phyloP scores from a whole-genome alignment of 2,888 invertebrate species.

The Heliconius charithonia region DNA sequence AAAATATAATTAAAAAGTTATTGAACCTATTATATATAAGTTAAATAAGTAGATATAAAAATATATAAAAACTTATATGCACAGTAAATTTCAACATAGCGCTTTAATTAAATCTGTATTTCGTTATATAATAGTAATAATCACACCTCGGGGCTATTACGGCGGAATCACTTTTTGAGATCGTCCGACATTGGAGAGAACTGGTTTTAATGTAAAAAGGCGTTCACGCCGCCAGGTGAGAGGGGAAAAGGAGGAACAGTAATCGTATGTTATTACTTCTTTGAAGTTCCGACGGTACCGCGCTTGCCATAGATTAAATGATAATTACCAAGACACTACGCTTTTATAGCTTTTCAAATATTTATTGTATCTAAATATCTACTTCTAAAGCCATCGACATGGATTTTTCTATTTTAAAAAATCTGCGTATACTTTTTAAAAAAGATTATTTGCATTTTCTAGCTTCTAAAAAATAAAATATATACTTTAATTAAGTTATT shows the following conservation, averaged over 20 bases:
- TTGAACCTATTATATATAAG: not conserved
- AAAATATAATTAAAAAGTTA: not conserved
- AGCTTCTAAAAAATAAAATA: not conserved
- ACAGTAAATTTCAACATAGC: conserved; percentile 32
- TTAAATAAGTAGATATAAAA: not conserved
- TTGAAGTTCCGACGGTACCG: conserved; percentile 71
- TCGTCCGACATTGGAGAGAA: conserved; percentile 70
- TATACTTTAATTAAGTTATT: not conserved
- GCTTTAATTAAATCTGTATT: conserved; percentile 61
- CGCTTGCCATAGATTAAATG: conserved; percentile 52
- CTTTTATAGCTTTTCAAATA: conserved; percentile 23
- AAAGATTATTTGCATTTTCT: not conserved
- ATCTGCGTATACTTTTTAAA: not conserved
- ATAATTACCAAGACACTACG: conserved; percentile 47
- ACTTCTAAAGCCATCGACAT: not conserved
- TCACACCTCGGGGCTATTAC: conserved; percentile 76
- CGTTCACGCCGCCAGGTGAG: conserved; percentile 67
- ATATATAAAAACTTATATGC: not conserved
- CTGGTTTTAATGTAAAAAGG: conserved; percentile 75
- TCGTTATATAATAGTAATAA: conserved; percentile 72
- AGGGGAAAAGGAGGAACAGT: conserved; percentile 65
- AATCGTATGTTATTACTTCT: conserved; percentile 78
- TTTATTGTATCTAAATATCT: not conserved
- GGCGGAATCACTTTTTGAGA: conserved; percentile 73
- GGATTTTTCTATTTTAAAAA: not conserved